Base-by-base conservation (phyloP, 2,888 invertebrate genomes). In the Stenolophus ochropezus region DNA sequence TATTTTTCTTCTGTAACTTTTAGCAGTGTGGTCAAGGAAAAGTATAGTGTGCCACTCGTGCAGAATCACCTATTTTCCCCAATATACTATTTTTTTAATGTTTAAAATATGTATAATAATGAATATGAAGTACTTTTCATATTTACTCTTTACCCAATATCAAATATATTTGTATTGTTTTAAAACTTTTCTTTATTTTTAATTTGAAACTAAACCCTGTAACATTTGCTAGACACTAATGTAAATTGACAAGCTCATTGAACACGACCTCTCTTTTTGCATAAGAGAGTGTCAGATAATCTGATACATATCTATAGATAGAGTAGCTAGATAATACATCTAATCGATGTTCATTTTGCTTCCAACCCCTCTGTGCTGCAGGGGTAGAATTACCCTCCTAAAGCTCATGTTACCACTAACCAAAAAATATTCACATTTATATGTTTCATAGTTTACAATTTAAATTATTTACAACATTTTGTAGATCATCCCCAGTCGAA, bases 261-360 rank as follows among this genome's bases (percentile, higher is more conserved):
- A 69, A 69, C 42, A n/a, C 42, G 69, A n/a, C 33, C 8, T 42
- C 33, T 33, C 16, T 18, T 69, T 69, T 69, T 33, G 33, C 20
- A 33, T 27, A 69, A 33, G 27, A 69, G 27, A 23, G 25, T 14
- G 27, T 33, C 14, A 18, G 65, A 23, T 58, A 71, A 73, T 58
- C 33, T 25, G 80, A 80, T 80, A 33, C 49, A 42, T 20, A 73
- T 80, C 73, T 73, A 71, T 25, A 80, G 80, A 80, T 80, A 56
- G 80, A 80, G 78, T 80, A 21, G 20, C 73, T 23, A 73, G 73
- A 80, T 80, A 80, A 65, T 51, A 49, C 27, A 71, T 51, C 25
- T 49, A 79, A 47, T 51, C 69, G 69, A 79, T 79, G 79, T 18
- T 71, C 79, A 51, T 79, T 75, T 79, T 53, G 27, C 69, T 69